These are phyloP conservation scores for Cyprinodon variegatus DNA, from an alignment of 2,113 vertebrate genomes.

Conservation along the genomic window DNA sequence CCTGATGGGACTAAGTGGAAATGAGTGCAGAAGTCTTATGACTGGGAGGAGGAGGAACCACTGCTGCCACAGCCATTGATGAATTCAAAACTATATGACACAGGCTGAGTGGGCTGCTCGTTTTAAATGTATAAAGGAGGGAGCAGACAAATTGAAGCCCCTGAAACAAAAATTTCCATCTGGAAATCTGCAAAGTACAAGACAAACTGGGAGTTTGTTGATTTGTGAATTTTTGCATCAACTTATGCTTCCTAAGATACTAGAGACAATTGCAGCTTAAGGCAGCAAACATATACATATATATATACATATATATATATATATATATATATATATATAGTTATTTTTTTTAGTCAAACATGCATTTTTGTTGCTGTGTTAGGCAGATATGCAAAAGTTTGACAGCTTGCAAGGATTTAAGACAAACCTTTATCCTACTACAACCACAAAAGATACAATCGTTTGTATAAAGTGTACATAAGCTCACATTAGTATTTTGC, in stretches of 20 bases:
- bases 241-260: not conserved
- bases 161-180: constrained; percentile 15
- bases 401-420: not conserved
- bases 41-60: constrained; percentile 65
- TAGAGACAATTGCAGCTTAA: not conserved
- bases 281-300: not conserved
- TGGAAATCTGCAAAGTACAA: not conserved
- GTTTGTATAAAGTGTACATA: not conserved
- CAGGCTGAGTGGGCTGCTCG: not conserved
- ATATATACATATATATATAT: too few species aligned
- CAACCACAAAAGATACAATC: not conserved
- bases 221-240: not conserved
- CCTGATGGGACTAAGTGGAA: constrained; percentile 73
- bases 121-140: not conserved
- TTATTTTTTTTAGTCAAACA: too few species aligned
- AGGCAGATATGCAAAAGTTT: not conserved
- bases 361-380: not conserved
- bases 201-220: not conserved
- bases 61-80: constrained; percentile 24
- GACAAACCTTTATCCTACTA: not conserved
- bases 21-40: constrained; percentile 72
- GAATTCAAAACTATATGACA: constrained; percentile 17
- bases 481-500: not conserved
- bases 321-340: too few species aligned
- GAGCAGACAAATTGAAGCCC: not conserved